These are phyloP conservation scores for Thamnophis sirtalis DNA, from an alignment of 2,113 vertebrate genomes.

Conservation along the genomic window DNA sequence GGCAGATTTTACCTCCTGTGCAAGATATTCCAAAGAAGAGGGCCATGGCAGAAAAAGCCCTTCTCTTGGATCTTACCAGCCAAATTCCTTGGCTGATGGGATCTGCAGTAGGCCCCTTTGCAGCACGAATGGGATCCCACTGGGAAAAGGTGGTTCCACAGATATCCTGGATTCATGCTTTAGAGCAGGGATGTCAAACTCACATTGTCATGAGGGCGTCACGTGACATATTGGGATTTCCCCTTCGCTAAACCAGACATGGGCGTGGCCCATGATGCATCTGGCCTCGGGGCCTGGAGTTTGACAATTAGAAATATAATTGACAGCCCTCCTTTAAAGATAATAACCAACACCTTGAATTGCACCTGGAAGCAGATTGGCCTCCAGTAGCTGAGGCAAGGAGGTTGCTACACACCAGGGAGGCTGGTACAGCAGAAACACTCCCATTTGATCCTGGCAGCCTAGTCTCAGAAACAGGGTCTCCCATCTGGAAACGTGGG, in stretches of 20 bases:
- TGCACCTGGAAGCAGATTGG: not conserved
- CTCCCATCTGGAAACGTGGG: not conserved
- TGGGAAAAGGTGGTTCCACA: not conserved
- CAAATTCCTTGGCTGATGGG: not conserved
- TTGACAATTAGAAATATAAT: too few relatives aligned
- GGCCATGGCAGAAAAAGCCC: not conserved
- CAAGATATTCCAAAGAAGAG: not conserved
- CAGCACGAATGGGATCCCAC: not conserved
- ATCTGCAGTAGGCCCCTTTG: not conserved
- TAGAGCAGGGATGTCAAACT: too few relatives aligned
- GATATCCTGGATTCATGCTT: not conserved
- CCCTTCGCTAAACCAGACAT: too few relatives aligned
- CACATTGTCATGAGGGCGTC: too few relatives aligned
- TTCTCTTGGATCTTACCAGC: not conserved
- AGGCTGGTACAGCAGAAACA: not conserved
- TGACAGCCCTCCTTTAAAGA: not conserved
- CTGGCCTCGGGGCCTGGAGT: too few relatives aligned
- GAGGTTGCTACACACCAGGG: not conserved
- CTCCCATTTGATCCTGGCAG: not conserved
- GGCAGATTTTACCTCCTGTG: not conserved
- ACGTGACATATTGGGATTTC: too few relatives aligned
- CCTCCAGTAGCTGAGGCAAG: not conserved
- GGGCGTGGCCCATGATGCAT: too few relatives aligned
- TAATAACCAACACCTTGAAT: not conserved
- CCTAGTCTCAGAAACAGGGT: not conserved